Percentiles rank a stretch among this genome's conserved stretches.
Evolutionary conservation across 2,888 invertebrate genomes (phyloP).

Genomic region (Tenthredo scrophulariae): DNA sequence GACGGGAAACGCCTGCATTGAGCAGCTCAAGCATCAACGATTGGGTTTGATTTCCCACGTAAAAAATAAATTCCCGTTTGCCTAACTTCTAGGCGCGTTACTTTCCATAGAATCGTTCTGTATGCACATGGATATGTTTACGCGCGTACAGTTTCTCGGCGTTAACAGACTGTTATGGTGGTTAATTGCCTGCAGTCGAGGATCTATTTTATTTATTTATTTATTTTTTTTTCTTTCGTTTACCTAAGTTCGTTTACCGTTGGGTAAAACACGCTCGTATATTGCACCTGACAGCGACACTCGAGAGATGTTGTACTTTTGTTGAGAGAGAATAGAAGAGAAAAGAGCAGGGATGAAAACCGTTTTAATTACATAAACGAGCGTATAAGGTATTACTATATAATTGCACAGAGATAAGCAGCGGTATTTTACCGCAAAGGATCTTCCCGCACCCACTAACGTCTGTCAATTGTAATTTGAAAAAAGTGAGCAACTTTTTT

Average conservation of each 20-base stretch:
- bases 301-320: conserved; percentile 22
- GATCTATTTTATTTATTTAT: neutral
- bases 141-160: neutral
- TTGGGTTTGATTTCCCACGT: no score
- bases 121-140: neutral
- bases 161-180: conserved; percentile 1
- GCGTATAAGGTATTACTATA: conserved; percentile 15
- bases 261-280: neutral
- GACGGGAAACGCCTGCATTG: no score
- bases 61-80: no score
- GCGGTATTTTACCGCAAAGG: neutral
- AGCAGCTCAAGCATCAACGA: no score
- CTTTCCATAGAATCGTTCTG: no score
- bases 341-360: conserved; percentile 5
- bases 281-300: conserved; percentile 36
- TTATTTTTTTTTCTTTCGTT: neutral
- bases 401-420: conserved; percentile 35
- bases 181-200: conserved; percentile 28
- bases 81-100: no score
- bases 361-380: conserved; percentile 38
- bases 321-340: neutral
- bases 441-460: neutral
- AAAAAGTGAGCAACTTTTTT: neutral
- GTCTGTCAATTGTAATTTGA: neutral
- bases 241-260: conserved; percentile 4